Evolutionary conservation across 2,113 vertebrate genomes (phyloP), one percentile per base, ranked within the genome.

Genomic region (Tragelaphus buxtoni): DNA sequence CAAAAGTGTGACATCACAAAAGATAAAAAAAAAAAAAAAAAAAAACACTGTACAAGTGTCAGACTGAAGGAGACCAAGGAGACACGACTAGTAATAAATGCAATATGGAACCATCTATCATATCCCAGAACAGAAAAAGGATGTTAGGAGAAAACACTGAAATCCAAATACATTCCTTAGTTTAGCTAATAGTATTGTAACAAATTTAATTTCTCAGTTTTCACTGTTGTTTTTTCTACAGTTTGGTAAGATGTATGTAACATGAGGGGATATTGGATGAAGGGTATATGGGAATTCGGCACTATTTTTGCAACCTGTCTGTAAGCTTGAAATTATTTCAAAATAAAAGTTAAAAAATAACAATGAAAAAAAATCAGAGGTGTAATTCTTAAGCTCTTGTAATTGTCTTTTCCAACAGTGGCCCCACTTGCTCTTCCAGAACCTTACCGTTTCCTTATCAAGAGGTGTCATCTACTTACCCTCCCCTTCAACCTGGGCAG

Each of bases 311-410:
- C 16, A 94, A 85, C 13, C 95, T 45, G 45, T 69, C 60, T 87
- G 10, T 60, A 88, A 89, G 22, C 53, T 83, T 74, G 69, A 88
- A 94, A 69, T 85, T 84, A 55, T 20, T 95, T 94, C 89, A 91
- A 82, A 96, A 80, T 81, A 80, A 63, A 90, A 63, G 39, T 87
- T 88, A 60, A 88, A 96, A 90, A 63, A 56, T 32, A 94, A 42
- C 12, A 77, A 58, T 35, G 80, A 77, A 82, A 91, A 61, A 61
- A 82, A 94, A 53, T 74, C 14, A 88, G 14, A 77, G 8, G 35
- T 58, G 1, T 90, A 86, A 97, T 80, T 92, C 35, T 77, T 76
- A 72, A 94, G 30, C 26, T 74, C 69, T 42, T 42, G 1, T 87
- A 28, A 60, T 20, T 94, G 1, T 28, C 88, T 83, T 88, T 95